Evolutionary conservation across 2,888 invertebrate species (phyloP), one percentile per base, ranked within the genome.

Genomic region (Lamellibrachia columna): DNA sequence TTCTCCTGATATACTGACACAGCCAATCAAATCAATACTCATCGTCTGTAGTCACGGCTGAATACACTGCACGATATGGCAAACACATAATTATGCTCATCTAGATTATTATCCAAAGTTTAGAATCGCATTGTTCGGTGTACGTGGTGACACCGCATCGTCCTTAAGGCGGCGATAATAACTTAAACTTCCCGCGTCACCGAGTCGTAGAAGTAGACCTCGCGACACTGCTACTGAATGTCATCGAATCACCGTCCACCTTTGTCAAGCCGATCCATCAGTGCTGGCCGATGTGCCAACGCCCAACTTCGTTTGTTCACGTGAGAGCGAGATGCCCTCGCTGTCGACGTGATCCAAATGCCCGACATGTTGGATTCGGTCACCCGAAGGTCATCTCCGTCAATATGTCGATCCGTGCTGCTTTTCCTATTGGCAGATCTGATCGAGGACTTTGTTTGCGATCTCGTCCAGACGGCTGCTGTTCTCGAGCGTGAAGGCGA

Each of bases 271-370:
- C 75, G 11, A 75, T 75, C 75, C 75, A 22, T 75, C n/a, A 75
- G 75, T 75, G 75, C 75, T n/a, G 75, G 22, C n/a, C 75, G n/a
- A 75, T 22, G 75, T 6, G n/a, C 75, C 75, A 75, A n/a, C 75
- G 75, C 75, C 75, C n/a, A 75, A 75, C 75, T 75, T 75, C 75
- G 75, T 75, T 75, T 75, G 75, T 75, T 75, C 75, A 75, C 75
- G 75, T n/a, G 22, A 75, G 75, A 22, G 75, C 75, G 75, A 75
- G 75, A 22, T 75, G 15, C n/a, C 22, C 22, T n/a, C 75, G 75
- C 75, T 11, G 22, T 22, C 6, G 22, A 22, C 75, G 75, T 75
- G 75, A 75, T n/a, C 22, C 75, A 75, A 75, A 15, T 75, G 75
- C 75, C 75, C 22, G n/a, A 75, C 75, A n/a, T 75, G 7, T n/a